Evolutionary conservation across 2,797 vertebrate genomes (phyloP), one percentile per base, ranked within the genome.

Genomic region (Acestrorhynchus altus): DNA sequence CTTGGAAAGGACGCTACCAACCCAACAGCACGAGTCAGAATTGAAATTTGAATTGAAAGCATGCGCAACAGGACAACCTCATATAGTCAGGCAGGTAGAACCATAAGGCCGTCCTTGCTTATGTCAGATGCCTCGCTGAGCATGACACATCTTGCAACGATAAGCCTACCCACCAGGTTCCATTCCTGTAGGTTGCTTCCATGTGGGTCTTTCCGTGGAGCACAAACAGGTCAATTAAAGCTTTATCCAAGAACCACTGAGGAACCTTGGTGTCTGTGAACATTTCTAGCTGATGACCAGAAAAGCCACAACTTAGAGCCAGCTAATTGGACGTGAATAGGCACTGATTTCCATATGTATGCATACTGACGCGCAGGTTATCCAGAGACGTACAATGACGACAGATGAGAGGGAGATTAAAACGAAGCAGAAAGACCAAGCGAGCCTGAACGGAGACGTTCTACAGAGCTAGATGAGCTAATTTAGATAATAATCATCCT

Each of bases 401-500:
- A 13, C 49, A 75, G 72, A 82, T 82, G 57, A 65, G 56, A 82
- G 51, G 4, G 56, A 54, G 83, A 87, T 86, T 80, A 81, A 35
- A 60, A 35, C 18, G 13, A 8, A 35, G 57, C 57, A 35, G 57
- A 60, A 60, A 69, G 79, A 78, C 31, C 35, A 39, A 26, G 57
- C 59, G 6, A 54, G n/a, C 51, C 56, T 51, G 65, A 81, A 81
- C 71, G 61, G 60, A 67, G 77, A 61, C 52, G 64, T 28, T 63
- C 76, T 18, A 42, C 52, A 73, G 74, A 68, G 83, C 61, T 72
- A 78, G 78, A 84, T 82, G 81, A 84, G 81, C 80, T 80, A 77
- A 80, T 84, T 84, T 84, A 84, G 83, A 84, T 84, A 84, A 84
- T 82, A 82, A 84, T 77, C 75, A 80, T 68, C 68, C 70, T 65